Evolutionary conservation across 2,113 vertebrate genomes (phyloP).

Genomic region (Corythaeola cristata): DNA sequence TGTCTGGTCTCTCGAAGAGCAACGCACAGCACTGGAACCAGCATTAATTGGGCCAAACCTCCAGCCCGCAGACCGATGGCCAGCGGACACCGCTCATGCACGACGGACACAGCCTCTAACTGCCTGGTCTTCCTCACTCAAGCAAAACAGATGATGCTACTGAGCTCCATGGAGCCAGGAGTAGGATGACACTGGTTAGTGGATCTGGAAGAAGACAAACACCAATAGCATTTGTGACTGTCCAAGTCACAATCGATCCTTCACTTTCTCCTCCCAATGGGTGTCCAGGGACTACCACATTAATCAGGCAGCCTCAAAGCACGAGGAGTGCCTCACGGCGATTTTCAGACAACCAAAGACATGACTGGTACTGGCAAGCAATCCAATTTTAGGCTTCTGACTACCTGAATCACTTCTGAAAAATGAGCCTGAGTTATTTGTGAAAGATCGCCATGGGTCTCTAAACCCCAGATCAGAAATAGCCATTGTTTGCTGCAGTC

Average conservation of each 20-base stretch:
- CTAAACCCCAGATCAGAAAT: neutral
- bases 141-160: neutral
- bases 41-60: neutral
- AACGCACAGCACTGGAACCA: fast-evolving
- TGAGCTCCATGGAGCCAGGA: neutral
- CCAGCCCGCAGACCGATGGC: neutral
- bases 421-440: neutral
- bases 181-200: neutral
- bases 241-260: neutral
- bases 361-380: neutral
- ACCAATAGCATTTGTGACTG: neutral
- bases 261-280: neutral
- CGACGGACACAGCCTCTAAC: fast-evolving
- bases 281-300: neutral
- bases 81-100: neutral
- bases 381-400: neutral
- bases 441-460: neutral
- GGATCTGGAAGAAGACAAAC: neutral
- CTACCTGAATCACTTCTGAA: neutral
- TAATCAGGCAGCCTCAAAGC: neutral
- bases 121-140: neutral
- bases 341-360: neutral
- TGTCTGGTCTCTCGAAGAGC: conserved; percentile 37
- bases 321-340: neutral
- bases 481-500: neutral